Evolutionary conservation across 2,797 vertebrate species (phyloP).

Genomic region (Melanotaenia trifasciata): DNA sequence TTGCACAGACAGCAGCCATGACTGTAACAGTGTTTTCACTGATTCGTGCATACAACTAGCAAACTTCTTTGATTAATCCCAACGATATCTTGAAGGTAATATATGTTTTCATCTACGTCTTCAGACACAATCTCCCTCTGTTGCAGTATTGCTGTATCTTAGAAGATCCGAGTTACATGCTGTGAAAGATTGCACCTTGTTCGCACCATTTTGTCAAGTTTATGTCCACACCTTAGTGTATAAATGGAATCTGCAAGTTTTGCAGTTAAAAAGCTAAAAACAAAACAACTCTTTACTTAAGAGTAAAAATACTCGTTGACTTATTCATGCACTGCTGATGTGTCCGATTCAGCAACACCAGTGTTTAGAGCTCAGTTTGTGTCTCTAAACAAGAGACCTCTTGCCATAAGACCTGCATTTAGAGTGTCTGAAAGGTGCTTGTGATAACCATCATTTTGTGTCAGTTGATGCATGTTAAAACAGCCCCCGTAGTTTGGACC

Average conservation of each 20-base stretch:
- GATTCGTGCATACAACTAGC: background rate
- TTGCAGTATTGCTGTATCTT: background rate
- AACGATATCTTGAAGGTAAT: background rate
- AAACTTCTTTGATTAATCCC: background rate
- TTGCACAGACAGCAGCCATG: background rate
- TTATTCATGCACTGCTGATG: background rate
- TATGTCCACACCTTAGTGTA: slow-evolving; percentile 20
- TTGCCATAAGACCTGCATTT: slow-evolving; percentile 64
- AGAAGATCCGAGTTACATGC: slow-evolving; percentile 18
- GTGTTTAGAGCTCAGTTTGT: slow-evolving; percentile 13
- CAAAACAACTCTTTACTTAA: background rate
- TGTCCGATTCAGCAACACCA: slow-evolving; percentile 1
- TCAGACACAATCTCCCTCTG: background rate
- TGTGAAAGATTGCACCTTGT: slow-evolving; percentile 51
- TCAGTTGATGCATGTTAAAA: slow-evolving; percentile 69
- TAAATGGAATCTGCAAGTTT: slow-evolving; percentile 40
- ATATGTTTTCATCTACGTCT: background rate
- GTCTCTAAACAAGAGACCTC: slow-evolving; percentile 34
- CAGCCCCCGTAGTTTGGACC: slow-evolving; percentile 63
- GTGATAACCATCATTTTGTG: slow-evolving; percentile 77
- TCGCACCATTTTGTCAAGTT: slow-evolving; percentile 17
- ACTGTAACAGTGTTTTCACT: background rate
- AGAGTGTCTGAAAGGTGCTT: slow-evolving; percentile 62
- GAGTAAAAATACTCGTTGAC: slow-evolving; percentile 8
- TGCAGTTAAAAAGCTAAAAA: background rate